phyloP scores from a whole-genome alignment of 2,888 invertebrate species.

The Blastobasis adustella region DNA sequence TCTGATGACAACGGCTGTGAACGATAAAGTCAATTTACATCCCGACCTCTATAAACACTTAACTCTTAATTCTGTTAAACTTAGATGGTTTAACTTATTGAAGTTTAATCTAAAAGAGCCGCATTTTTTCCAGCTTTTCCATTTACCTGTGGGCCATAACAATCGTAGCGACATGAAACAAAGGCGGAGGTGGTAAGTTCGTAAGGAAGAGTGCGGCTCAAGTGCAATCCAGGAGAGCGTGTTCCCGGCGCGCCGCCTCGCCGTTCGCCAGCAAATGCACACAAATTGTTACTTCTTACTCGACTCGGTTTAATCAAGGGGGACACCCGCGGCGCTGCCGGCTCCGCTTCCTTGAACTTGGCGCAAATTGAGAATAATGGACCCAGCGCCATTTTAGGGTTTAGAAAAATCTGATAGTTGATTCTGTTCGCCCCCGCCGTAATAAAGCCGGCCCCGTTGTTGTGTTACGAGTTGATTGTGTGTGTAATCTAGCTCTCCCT shows the following conservation, averaged over 20 bases:
- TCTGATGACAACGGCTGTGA: no score
- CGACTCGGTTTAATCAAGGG: slow-evolving; percentile 70
- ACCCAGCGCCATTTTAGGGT: slow-evolving; percentile 50
- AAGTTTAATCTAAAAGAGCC: no score
- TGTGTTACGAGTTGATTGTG: not conserved
- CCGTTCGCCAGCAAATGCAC: slow-evolving; percentile 37
- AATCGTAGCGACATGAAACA: no score
- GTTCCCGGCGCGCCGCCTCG: slow-evolving; percentile 23
- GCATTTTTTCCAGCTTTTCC: no score
- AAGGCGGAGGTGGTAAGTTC: no score
- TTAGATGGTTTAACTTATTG: no score
- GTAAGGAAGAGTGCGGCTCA: slow-evolving; percentile 21
- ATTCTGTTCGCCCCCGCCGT: slow-evolving; percentile 7
- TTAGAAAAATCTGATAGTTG: slow-evolving; percentile 42
- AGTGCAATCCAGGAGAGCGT: slow-evolving; percentile 41
- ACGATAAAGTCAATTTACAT: no score
- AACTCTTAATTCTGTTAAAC: no score
- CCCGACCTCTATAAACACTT: no score
- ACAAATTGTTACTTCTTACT: slow-evolving; percentile 66
- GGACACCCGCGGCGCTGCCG: slow-evolving; percentile 65
- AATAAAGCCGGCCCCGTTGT: slow-evolving; percentile 4
- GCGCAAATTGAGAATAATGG: slow-evolving; percentile 73
- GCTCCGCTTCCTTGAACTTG: slow-evolving; percentile 50
- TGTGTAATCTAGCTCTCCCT: no score
- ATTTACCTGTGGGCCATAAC: no score